Conservation (phyloP, 2,888 invertebrate species). For the Lasius platythorax region DNA sequence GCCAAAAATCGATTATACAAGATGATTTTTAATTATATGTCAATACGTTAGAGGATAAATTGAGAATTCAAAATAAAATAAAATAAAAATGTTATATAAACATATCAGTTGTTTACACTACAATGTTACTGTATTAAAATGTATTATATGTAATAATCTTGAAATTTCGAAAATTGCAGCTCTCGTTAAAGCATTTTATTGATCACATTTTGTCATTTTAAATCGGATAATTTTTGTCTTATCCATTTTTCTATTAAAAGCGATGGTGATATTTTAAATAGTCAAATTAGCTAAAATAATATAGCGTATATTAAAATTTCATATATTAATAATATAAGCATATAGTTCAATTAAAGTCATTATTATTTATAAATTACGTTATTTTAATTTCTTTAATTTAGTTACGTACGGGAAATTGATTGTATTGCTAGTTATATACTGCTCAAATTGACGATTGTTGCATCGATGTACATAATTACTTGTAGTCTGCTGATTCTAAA, state of each 20-base stretch:
- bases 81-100: no score
- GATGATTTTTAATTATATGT: no score
- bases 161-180: not conserved
- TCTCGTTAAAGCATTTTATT: not conserved
- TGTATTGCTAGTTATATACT: slow-evolving; percentile 51
- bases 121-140: no score
- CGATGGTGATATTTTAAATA: not conserved
- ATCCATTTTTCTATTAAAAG: not conserved
- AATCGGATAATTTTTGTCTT: not conserved
- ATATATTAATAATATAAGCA: not conserved
- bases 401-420: slow-evolving; percentile 60
- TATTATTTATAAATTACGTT: not conserved
- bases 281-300: not conserved
- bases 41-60: no score
- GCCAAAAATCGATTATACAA: no score
- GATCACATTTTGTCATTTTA: not conserved
- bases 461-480: slow-evolving; percentile 53
- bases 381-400: slow-evolving; percentile 30
- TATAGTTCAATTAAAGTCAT: not conserved
- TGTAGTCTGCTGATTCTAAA: slow-evolving; percentile 59
- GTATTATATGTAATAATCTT: no score
- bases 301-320: no score
- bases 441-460: slow-evolving; percentile 60
- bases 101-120: no score
- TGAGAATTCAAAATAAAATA: no score